Percentiles rank a stretch among this genome's conserved stretches.
Conservation (phyloP, 1,140 invertebrate genomes). For the Dendrolimus kikuchii region DNA sequence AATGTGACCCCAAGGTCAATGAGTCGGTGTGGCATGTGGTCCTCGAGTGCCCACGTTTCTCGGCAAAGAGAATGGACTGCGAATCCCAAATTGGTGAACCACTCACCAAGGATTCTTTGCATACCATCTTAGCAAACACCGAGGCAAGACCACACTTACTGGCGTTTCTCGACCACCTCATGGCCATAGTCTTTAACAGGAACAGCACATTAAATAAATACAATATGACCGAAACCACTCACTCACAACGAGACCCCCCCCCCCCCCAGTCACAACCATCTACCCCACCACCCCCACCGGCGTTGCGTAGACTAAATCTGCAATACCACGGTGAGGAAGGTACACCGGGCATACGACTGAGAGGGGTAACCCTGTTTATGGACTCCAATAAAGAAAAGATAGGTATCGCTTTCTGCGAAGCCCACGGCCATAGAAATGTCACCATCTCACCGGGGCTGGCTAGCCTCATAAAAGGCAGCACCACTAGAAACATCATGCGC, state of each 20-base stretch:
- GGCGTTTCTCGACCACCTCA: no score
- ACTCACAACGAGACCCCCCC: no score
- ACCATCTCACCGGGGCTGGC: neutral
- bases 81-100: no score
- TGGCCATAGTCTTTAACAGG: no score
- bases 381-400: neutral
- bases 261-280: neutral
- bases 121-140: constrained; percentile 7
- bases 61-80: no score
- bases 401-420: neutral
- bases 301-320: neutral
- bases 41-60: no score
- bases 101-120: constrained; percentile 11
- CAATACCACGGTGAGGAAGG: neutral
- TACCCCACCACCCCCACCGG: neutral
- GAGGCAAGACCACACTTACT: neutral
- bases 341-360: neutral
- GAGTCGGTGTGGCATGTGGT: no score
- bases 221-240: no score
- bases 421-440: neutral
- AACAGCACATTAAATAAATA: no score
- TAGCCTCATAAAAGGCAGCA: neutral
- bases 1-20: no score
- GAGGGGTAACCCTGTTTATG: neutral
- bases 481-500: no score